Base-by-base conservation (phyloP, 2,888 invertebrate species). In the Callimorpha dominula region DNA sequence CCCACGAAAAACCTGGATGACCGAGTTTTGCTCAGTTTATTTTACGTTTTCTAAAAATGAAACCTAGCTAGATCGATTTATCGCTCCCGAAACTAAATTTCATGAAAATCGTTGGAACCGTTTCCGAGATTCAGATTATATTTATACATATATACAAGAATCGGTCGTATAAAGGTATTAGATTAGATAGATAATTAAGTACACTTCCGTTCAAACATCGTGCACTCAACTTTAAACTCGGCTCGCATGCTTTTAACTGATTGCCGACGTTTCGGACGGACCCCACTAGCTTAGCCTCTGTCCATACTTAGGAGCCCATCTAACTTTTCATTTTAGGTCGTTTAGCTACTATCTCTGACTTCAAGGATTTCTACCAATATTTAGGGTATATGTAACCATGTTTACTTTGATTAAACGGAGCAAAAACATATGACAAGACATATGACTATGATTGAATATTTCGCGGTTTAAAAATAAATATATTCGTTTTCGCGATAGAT, bases 231-330 rank as follows among this genome's bases (percentile, higher is more conserved):
- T 73, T 76, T 79, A 81, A 72, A 57, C 72, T 67, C 63, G 62
- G 65, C 72, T 76, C 76, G 64, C 76, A 87, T 84, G 89, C 89
- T 89, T 88, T 89, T 88, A 89, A 88, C 89, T 88, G 89, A 89
- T 89, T 88, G 87, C 84, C 80, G 79, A 78, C 82, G 81, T 77
- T 81, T 78, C 76, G 75, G 80, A 74, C 69, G 76, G 72, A 78
- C 72, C 79, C 75, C 76, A 79, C 86, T 87, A 86, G 84, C 83
- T 82, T 75, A 80, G 78, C 71, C 57, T 68, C 60, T 69, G 70
- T 74, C 70, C 66, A 68, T 74, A 81, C 79, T 78, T 73, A 77
- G 72, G 70, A 72, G 60, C 70, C 73, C 69, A 73, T 74, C 73
- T 81, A 78, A 80, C 75, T 81, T 83, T 78, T 81, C 80, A 78